Conservation (phyloP, 2,888 invertebrate genomes). For the Rhyacophila evoluta region DNA sequence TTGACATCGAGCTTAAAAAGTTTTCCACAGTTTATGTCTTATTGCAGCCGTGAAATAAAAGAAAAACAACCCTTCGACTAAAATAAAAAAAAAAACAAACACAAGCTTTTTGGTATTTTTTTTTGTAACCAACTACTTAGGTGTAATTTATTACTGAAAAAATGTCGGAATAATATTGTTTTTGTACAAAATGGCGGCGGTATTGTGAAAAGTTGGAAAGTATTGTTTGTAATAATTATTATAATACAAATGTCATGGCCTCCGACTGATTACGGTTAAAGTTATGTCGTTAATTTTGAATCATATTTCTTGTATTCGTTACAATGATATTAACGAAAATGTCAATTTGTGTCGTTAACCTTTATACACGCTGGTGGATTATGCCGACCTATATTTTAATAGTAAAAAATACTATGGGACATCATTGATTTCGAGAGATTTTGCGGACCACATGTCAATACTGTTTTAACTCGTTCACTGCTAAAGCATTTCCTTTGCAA, state of each 20-base stretch:
- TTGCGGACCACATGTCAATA: no score
- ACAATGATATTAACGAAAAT: neutral
- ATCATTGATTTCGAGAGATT: no score
- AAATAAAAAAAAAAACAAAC: neutral
- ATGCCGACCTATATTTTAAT: no score
- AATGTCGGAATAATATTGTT: neutral
- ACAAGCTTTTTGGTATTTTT: neutral
- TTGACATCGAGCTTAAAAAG: slow-evolving; percentile 6
- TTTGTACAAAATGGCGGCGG: neutral
- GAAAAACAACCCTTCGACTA: neutral
- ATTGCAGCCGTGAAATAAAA: neutral
- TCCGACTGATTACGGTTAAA: neutral
- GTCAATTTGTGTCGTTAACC: neutral
- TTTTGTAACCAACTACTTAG: neutral
- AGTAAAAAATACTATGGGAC: no score
- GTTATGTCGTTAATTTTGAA: slow-evolving; percentile 3
- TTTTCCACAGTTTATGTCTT: slow-evolving; percentile 5
- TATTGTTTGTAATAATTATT: neutral
- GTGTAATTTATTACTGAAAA: neutral
- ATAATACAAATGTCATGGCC: neutral
- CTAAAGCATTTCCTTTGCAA: no score
- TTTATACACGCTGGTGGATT: neutral
- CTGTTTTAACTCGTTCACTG: no score
- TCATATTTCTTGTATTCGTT: neutral
- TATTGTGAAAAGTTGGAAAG: neutral